These are phyloP conservation scores for Anastatus disparis DNA, from an alignment of 1,140 invertebrate species.

Conservation along the genomic window DNA sequence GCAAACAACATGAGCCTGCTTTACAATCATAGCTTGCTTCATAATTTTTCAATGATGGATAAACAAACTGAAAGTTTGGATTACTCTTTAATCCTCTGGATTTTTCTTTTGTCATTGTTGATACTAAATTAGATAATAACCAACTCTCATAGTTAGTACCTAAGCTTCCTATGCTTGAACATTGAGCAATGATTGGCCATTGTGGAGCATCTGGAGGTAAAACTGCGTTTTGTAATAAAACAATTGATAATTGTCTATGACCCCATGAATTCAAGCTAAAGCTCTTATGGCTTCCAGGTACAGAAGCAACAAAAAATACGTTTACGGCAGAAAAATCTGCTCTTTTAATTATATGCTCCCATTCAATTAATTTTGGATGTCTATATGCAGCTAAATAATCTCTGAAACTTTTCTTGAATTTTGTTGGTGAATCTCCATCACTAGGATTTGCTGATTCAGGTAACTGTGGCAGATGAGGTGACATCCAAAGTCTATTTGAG, in stretches of 20 bases:
- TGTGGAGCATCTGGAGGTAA: slow-evolving; percentile 67
- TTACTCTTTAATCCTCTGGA: slow-evolving; percentile 54
- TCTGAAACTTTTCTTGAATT: slow-evolving; percentile 88
- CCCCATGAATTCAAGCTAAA: slow-evolving; percentile 73
- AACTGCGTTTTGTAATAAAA: slow-evolving; percentile 74
- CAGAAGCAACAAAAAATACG: slow-evolving; percentile 86
- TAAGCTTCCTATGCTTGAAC: slow-evolving; percentile 90
- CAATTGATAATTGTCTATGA: slow-evolving; percentile 73
- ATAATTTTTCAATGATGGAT: slow-evolving; percentile 84
- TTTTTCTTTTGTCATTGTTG: slow-evolving; percentile 70
- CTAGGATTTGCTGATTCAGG: slow-evolving; percentile 66
- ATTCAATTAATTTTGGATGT: slow-evolving; percentile 73
- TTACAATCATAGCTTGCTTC: slow-evolving; percentile 84
- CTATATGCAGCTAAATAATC: slow-evolving; percentile 84
- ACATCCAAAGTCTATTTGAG: slow-evolving; percentile 81
- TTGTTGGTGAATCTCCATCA: slow-evolving; percentile 83
- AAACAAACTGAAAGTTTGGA: slow-evolving; percentile 71
- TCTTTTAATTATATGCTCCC: slow-evolving; percentile 78
- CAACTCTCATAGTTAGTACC: slow-evolving; percentile 78
- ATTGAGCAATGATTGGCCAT: slow-evolving; percentile 83
- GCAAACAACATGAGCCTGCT: slow-evolving; percentile 87
- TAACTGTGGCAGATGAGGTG: slow-evolving; percentile 78
- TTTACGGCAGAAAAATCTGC: slow-evolving; percentile 85
- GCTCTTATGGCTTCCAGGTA: slow-evolving; percentile 82
- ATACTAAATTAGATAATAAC: slow-evolving; percentile 75